Evolutionary conservation across 2,113 vertebrate species (phyloP), one percentile per base, ranked within the genome.

Genomic region (Eulemur macaco): DNA sequence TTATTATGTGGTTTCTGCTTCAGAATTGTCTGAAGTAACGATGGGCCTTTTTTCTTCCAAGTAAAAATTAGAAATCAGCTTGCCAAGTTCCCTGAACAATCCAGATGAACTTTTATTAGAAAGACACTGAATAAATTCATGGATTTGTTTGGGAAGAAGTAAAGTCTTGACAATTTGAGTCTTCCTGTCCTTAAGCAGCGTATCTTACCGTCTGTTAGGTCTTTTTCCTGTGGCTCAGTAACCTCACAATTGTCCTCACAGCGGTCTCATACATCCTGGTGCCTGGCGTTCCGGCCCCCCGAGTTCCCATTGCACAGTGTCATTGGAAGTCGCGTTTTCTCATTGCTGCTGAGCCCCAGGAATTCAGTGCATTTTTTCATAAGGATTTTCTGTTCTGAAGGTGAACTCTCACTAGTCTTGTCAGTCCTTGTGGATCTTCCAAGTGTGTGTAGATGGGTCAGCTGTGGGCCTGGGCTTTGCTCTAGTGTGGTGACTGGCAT

Each of bases 161-260:
- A 45, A 47, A 27, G 12, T 74, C 71, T 29, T 74, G 69, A 42
- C 21, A 25, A 42, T 1, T 13, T 10, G 69, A 71, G 37, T 23
- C 20, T 71, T 71, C 37, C n/a, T 21, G 3, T 11, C 58, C 54
- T 56, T 21, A 56, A 56, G 54, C 54, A 56, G 54, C 18, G 6
- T 56, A 3, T 8, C 54, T 56, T 56, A 21, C 54, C 18, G 2
- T 8, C 20, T 3, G 18, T 56, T 1, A 20, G 54, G 54, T 21
- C 54, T 8, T 56, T 56, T 56, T 8, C 68, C 66, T 4, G 9
- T 69, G n/a, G 7, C 17, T 71, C 27, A 29, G 18, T 15, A 5
- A 14, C 18, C 7, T 2, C 69, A 9, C 11, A 0, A 2, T 21
- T 21, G 21, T 13, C 71, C 25, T 7, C 42, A 14, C 6, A 12